Conservation (phyloP, 2,113 vertebrate species). For the Saguinus midas region DNA sequence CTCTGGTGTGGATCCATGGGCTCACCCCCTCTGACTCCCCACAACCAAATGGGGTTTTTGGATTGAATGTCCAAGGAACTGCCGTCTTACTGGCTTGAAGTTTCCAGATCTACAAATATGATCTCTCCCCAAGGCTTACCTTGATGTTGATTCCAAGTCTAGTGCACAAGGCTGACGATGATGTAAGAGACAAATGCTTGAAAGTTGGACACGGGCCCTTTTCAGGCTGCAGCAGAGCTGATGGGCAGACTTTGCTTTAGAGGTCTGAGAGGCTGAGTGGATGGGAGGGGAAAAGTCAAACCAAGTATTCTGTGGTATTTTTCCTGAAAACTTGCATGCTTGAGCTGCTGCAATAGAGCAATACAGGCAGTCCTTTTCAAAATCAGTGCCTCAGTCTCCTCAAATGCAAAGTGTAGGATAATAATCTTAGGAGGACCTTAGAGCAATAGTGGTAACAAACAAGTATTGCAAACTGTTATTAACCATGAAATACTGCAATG, state of each 20-base stretch:
- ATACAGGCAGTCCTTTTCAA: background rate
- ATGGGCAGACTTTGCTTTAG: background rate
- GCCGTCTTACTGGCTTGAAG: conserved; percentile 11
- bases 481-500: background rate
- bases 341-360: background rate
- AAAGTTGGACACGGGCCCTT: conserved; percentile 59
- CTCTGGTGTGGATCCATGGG: conserved; percentile 17
- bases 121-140: conserved; percentile 79
- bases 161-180: conserved; percentile 47
- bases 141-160: conserved; percentile 75
- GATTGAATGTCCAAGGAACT: conserved; percentile 62
- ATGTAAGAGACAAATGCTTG: conserved; percentile 71
- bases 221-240: conserved; percentile 34
- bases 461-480: background rate
- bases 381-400: background rate
- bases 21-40: background rate
- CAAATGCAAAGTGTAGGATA: background rate
- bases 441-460: background rate
- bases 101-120: conserved; percentile 72
- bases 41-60: conserved; percentile 29
- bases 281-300: background rate
- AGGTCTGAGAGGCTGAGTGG: background rate
- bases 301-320: background rate
- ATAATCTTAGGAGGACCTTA: background rate
- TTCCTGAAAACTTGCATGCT: background rate